phyloP scores from a whole-genome alignment of 2,797 vertebrate species.

The Poeciliopsis paucimaculata region DNA sequence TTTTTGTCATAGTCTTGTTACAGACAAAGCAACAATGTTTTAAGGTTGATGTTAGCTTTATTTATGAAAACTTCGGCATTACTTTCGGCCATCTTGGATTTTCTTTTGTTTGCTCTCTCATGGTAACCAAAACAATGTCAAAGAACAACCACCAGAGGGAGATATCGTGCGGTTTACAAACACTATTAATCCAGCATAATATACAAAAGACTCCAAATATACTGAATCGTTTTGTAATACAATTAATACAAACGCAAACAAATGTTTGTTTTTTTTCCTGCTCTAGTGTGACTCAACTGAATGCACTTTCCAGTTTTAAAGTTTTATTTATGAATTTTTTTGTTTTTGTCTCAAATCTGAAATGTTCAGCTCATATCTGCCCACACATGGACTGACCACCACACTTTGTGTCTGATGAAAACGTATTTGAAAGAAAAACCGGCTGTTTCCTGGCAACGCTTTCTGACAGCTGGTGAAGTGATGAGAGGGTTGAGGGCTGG shows the following conservation, averaged over 20 bases:
- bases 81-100: background rate
- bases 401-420: conserved; percentile 47
- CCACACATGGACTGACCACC: conserved; percentile 43
- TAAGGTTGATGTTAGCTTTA: no score
- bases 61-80: background rate
- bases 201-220: background rate
- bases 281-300: background rate
- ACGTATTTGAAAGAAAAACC: conserved; percentile 27
- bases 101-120: background rate
- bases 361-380: conserved; percentile 15
- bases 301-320: background rate
- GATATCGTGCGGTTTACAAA: no score
- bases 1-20: background rate
- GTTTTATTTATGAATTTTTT: background rate
- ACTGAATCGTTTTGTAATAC: background rate
- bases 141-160: background rate
- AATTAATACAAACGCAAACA: background rate
- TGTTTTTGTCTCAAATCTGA: conserved; percentile 15
- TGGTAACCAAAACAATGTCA: background rate
- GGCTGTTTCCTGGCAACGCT: conserved; percentile 65
- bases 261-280: background rate
- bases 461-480: conserved; percentile 30
- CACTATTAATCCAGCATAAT: no score
- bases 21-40: background rate
- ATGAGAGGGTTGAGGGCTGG: conserved; percentile 18